Evolutionary conservation across 37 sponge, comb jelly and placozoan species (phyloP), one percentile per base, ranked within the genome.

Genomic region (Lycopodina hypogea): DNA sequence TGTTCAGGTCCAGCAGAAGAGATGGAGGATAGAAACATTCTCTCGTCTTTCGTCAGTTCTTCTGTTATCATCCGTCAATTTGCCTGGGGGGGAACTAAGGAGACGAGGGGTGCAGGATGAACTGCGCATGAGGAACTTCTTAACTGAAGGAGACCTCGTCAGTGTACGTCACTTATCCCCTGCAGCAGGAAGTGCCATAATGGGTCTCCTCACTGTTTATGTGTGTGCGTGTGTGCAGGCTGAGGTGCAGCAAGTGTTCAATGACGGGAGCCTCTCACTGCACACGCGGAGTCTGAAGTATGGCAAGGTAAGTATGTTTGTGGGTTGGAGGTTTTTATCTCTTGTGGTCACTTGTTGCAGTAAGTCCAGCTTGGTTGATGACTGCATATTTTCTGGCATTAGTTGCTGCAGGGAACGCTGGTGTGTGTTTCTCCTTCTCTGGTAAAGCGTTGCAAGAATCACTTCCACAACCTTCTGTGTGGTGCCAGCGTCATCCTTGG

Each of bases 221-320:
- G 8, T 81, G 66, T 81, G 65, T 70, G 81, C 36, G 37, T 83
- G 41, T 32, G 23, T 52, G 26, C 22, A 94, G 95, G 97, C 97
- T 65, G 96, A 95, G 48, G 96, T 95, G 7, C 96, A 95, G 76
- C 79, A 81, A 48, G 92, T 95, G 2, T 82, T 75, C 64, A 21
- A 55, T 72, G 96, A 95, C 59, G 93, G 96, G 0, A 42, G 87
- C n/a, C 85, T 95, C 15, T 92, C 96, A 15, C 75, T 96, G 56
- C 97, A 96, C 89, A 96, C 97, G 17, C 71, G 97, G 11, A 93
- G 94, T 65, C 56, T 96, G 55, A 96, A 96, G 73, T 96, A 96
- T 74, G 96, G 96, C 52, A 95, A 95, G 79, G 94, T 93, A 28
- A 53, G 90, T 42, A 8, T 11, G 11, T 4, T n/a, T n/a, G n/a